phyloP scores from a whole-genome alignment of 1,140 invertebrate species.

The Drosophila sucinea region DNA sequence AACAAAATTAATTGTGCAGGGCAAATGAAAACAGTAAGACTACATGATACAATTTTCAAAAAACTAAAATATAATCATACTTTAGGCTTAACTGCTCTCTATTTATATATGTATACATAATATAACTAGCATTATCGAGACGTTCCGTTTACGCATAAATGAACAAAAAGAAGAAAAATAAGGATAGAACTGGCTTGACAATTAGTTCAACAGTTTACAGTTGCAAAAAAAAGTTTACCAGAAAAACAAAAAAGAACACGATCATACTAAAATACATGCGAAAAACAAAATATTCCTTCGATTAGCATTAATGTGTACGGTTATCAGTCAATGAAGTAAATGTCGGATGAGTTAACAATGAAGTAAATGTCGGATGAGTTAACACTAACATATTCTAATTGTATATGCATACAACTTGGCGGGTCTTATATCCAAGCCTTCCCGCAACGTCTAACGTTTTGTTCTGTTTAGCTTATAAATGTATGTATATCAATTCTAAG shows the following conservation, averaged over 20 bases:
- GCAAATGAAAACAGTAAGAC: slow-evolving; percentile 48
- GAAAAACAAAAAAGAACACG: slow-evolving; percentile 22
- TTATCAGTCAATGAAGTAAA: slow-evolving; percentile 76
- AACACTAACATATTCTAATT: slow-evolving; percentile 40
- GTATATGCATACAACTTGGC: slow-evolving; percentile 25
- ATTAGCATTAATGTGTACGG: slow-evolving; percentile 47
- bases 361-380: slow-evolving; percentile 65
- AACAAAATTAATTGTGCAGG: slow-evolving; percentile 42
- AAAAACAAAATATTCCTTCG: slow-evolving; percentile 31
- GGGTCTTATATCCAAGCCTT: background rate
- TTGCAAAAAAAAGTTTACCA: slow-evolving; percentile 37
- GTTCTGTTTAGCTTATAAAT: slow-evolving; percentile 57
- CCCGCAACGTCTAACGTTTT: slow-evolving; percentile 48
- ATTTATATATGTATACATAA: background rate
- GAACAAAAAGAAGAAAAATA: slow-evolving; percentile 32
- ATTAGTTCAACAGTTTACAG: slow-evolving; percentile 59
- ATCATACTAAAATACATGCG: slow-evolving; percentile 22
- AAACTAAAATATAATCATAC: slow-evolving; percentile 41
- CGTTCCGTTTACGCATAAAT: slow-evolving; percentile 39
- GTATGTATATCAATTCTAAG: slow-evolving; percentile 37
- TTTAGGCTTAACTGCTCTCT: slow-evolving; percentile 24
- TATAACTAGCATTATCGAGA: slow-evolving; percentile 33
- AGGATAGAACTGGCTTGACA: slow-evolving; percentile 41
- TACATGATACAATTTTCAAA: slow-evolving; percentile 37
- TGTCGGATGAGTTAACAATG: slow-evolving; percentile 64